These are phyloP conservation scores for Prionace glauca DNA, from an alignment of 2,797 vertebrate genomes.

Conservation along the genomic window DNA sequence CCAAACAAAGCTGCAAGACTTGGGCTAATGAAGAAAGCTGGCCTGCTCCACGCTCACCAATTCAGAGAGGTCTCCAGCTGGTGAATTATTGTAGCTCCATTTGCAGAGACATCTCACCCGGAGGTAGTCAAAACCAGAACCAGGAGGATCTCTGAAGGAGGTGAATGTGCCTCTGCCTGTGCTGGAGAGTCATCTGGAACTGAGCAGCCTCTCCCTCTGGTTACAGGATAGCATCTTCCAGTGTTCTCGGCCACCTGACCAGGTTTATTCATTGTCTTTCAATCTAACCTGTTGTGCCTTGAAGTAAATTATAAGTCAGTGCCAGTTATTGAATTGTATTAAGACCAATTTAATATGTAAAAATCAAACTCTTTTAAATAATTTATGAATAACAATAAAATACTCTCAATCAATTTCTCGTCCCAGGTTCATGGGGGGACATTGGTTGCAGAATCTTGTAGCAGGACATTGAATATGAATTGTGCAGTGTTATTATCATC, in stretches of 20 bases:
- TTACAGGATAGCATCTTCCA: not conserved
- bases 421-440: not conserved
- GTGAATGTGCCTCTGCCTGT: not conserved
- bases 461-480: not conserved
- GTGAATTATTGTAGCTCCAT: not conserved
- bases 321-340: not conserved
- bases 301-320: not conserved
- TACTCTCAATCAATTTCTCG: not conserved
- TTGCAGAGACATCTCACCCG: not conserved
- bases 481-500: not conserved
- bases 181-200: not conserved
- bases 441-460: too few relatives aligned
- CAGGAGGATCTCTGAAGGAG: not conserved
- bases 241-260: not conserved
- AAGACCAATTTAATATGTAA: not conserved
- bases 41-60: not conserved
- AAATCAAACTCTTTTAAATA: not conserved
- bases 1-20: not conserved
- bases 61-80: not conserved
- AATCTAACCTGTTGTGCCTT: not conserved
- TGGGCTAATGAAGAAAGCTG: not conserved
- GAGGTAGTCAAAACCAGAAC: not conserved
- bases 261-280: not conserved
- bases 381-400: not conserved
- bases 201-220: not conserved